These are phyloP conservation scores for Potamarius usumacintae DNA, from an alignment of 2,113 vertebrate genomes.

Conservation along the genomic window DNA sequence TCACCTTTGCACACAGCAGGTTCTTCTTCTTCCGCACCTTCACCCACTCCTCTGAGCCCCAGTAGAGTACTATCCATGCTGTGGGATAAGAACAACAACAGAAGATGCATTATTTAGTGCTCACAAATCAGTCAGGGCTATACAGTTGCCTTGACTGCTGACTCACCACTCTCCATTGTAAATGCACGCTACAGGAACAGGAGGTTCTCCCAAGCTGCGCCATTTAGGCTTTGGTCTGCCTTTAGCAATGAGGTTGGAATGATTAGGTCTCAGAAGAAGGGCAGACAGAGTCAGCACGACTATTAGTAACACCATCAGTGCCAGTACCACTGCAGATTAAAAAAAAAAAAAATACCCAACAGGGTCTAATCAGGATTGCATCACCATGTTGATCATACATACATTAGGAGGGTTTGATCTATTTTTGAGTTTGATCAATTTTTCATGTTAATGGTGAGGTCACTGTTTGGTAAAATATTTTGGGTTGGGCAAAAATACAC, in stretches of 20 bases:
- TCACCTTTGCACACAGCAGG: conserved; percentile 67
- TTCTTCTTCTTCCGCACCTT: conserved; percentile 74
- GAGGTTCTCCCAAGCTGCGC: conserved; percentile 82
- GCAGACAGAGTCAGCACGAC: conserved; percentile 74
- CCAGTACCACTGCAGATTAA: conserved; percentile 67
- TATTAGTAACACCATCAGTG: conserved; percentile 72
- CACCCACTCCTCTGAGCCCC: conserved; percentile 67
- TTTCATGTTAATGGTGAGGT: background rate
- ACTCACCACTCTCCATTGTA: conserved; percentile 74
- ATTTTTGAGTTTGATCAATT: background rate
- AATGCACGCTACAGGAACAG: conserved; percentile 68
- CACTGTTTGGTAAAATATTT: background rate
- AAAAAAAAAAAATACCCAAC: background rate
- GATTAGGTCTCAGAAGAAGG: conserved; percentile 75
- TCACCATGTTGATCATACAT: background rate
- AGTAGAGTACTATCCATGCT: conserved; percentile 55
- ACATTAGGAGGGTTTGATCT: background rate
- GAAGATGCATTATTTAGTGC: background rate
- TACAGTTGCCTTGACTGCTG: background rate
- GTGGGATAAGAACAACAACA: conserved; percentile 43
- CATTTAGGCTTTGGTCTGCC: conserved; percentile 79
- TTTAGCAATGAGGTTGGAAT: conserved; percentile 63
- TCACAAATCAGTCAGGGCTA: background rate
- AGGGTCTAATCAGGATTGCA: background rate
- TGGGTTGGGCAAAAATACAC: background rate